These are phyloP conservation scores for Schizopygopsis malacanthus DNA, from an alignment of 2,797 vertebrate species.

Conservation along the genomic window DNA sequence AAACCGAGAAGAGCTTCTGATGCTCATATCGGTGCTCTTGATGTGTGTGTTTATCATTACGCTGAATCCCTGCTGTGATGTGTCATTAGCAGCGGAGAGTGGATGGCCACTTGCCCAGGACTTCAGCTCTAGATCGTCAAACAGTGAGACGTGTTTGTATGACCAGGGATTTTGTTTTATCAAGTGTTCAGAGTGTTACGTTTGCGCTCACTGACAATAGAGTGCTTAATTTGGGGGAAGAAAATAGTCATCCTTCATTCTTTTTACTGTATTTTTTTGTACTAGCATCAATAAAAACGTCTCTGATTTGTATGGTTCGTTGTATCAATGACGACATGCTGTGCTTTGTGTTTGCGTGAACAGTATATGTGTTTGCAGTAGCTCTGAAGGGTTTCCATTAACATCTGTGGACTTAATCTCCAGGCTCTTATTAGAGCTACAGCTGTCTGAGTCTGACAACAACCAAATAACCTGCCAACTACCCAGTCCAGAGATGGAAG, in stretches of 20 bases:
- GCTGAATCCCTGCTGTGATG: slow-evolving; percentile 29
- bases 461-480: slow-evolving; percentile 23
- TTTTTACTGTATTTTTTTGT: slow-evolving; percentile 1
- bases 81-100: slow-evolving; percentile 19
- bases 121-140: slow-evolving; percentile 36
- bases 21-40: slow-evolving; percentile 18
- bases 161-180: slow-evolving; percentile 12
- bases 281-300: slow-evolving; percentile 18
- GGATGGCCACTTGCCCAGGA: slow-evolving; percentile 38
- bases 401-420: slow-evolving; percentile 34
- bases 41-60: slow-evolving; percentile 41
- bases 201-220: not conserved
- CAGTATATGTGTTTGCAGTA: slow-evolving; percentile 16
- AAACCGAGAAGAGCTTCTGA: slow-evolving; percentile 6
- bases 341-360: not conserved
- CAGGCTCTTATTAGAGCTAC: slow-evolving; percentile 21
- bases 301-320: not conserved
- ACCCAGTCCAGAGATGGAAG: not conserved
- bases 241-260: not conserved
- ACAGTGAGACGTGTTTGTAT: not conserved
- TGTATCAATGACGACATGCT: not conserved
- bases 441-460: slow-evolving; percentile 18
- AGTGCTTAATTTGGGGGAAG: not conserved
- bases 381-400: slow-evolving; percentile 2
- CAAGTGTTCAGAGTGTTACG: not conserved